Percentiles rank a stretch among this genome's conserved stretches.
Evolutionary conservation across 1,140 invertebrate species (phyloP).

Genomic region (Brachionus paranguensis): DNA sequence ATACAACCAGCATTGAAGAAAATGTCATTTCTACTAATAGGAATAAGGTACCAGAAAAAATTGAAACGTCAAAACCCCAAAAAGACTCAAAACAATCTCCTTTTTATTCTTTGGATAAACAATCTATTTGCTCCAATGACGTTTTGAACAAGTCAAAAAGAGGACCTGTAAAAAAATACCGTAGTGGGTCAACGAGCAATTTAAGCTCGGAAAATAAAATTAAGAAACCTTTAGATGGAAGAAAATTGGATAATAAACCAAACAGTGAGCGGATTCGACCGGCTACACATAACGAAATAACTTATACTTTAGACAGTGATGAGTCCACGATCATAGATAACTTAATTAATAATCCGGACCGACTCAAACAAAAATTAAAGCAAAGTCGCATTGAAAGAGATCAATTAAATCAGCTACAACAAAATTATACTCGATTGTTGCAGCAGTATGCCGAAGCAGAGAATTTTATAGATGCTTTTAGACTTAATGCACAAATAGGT

Average conservation of each 20-base stretch:
- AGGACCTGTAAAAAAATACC: conserved; percentile 1
- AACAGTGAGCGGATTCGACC: conserved; percentile 25
- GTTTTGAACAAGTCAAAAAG: not conserved
- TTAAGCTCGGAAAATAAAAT: not conserved
- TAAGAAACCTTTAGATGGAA: not conserved
- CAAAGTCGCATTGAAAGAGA: conserved; percentile 18
- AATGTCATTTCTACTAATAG: not conserved
- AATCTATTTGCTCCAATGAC: not conserved
- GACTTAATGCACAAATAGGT: not conserved
- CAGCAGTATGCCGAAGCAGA: conserved; percentile 39
- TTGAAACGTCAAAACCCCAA: not conserved
- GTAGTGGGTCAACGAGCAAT: conserved; percentile 21
- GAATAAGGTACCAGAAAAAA: not conserved
- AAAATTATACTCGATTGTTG: conserved; percentile 30
- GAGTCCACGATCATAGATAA: conserved; percentile 27
- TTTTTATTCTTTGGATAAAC: not conserved
- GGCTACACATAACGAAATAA: conserved; percentile 27
- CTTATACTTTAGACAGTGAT: conserved; percentile 28
- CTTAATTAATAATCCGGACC: not conserved
- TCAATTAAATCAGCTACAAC: conserved; percentile 12
- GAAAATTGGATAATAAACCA: not conserved
- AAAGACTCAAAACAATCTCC: not conserved
- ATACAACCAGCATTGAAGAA: not conserved
- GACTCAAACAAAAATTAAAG: conserved; percentile 33
- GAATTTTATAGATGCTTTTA: conserved; percentile 39